Evolutionary conservation across 1,140 invertebrate genomes (phyloP).

Genomic region (Dendrolimus punctatus): DNA sequence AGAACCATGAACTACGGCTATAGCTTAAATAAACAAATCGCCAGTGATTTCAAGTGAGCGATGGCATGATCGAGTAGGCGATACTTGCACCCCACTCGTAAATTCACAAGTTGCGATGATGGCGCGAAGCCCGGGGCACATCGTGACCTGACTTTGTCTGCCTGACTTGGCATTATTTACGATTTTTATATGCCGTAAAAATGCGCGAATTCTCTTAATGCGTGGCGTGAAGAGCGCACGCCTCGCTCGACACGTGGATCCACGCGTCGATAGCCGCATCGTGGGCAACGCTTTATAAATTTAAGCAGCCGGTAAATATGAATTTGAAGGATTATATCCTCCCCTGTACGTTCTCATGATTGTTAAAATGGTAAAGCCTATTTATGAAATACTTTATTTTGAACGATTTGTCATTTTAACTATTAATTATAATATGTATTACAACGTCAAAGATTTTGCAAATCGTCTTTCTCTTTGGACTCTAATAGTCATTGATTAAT

Average conservation of each 20-base stretch:
- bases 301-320: constrained; percentile 20
- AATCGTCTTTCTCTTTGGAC: no score
- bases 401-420: no score
- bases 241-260: constrained; percentile 49
- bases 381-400: no score
- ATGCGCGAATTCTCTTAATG: constrained; percentile 51
- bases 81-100: constrained; percentile 41
- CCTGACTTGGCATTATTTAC: constrained; percentile 53
- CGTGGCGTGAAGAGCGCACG: constrained; percentile 25
- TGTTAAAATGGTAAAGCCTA: no score
- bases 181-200: constrained; percentile 65
- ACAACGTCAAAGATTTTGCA: no score
- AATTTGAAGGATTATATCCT: constrained; percentile 9
- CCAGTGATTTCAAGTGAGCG: constrained; percentile 34
- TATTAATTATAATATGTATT: no score
- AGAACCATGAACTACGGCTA: no score
- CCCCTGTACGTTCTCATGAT: no score
- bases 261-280: constrained; percentile 57
- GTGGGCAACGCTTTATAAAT: constrained; percentile 45
- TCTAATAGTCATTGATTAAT: no score
- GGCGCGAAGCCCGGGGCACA: constrained; percentile 40
- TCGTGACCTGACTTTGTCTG: constrained; percentile 55
- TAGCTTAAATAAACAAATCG: constrained; percentile 12
- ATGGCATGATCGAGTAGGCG: constrained; percentile 25
- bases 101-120: constrained; percentile 57